Evolutionary conservation across 2,797 vertebrate genomes (phyloP), one percentile per base, ranked within the genome.

Genomic region (Arnoldichthys spilopterus): DNA sequence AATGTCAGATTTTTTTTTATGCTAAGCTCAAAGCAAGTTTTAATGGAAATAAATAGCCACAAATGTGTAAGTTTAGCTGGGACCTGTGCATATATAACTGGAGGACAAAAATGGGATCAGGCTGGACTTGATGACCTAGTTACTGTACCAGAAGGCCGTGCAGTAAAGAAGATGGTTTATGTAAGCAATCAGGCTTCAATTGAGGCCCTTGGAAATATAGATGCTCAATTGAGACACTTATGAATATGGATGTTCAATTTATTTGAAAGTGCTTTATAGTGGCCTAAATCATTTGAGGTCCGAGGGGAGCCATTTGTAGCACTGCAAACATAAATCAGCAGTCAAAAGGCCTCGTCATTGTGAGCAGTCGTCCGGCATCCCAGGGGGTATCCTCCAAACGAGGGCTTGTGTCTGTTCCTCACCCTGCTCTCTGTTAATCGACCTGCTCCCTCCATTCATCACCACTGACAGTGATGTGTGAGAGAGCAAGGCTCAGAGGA

Each of bases 401-500:
- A 56, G 81, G 34, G 34, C 63, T 37, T 9, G 26, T 79, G 76
- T 77, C 40, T 71, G 76, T 77, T 74, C 75, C 59, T 77, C 61
- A 74, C 79, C 47, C 54, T 30, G 62, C 26, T 74, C 72, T 56
- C 79, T 68, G 73, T 70, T 78, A 78, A 82, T 78, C 83, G 74
- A 72, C 66, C 67, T 72, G 82, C 74, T 81, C 64, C 59, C 72
- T 69, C 66, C 79, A 77, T 85, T 85, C 72, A 83, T 85, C 82
- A 82, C 30, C 53, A 34, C 64, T 77, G 79, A 66, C 82, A 82
- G 77, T 47, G 22, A 61, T 34, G 74, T 34, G 74, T 74, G 74
- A 75, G 68, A 43, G 47, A 71, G 62, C 61, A 12, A 74, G 63
- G 74, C 62, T 26, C 62, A 15, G 72, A 71, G 74, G 69, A 79